Conservation (phyloP, 2,797 vertebrate species). For the Macroramphosus scolopax region DNA sequence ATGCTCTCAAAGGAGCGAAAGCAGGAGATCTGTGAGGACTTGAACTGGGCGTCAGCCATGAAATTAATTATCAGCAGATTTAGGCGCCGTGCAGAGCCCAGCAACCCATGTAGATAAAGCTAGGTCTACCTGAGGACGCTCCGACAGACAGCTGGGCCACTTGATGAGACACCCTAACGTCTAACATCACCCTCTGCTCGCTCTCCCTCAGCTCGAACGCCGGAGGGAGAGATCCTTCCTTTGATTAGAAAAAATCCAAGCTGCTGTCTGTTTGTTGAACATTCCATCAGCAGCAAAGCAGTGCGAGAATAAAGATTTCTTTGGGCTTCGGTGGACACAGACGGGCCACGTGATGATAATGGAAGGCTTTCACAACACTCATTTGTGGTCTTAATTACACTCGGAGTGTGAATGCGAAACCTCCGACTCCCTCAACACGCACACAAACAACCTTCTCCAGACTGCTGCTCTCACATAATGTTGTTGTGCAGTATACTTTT, state of each 20-base stretch:
- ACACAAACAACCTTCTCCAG: neutral
- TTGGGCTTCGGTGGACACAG: slow-evolving; percentile 39
- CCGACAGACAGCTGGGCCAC: too few relatives aligned
- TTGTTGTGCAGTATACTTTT: neutral
- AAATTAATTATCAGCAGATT: slow-evolving; percentile 5
- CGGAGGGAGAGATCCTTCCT: too few relatives aligned
- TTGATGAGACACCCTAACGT: too few relatives aligned
- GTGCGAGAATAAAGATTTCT: slow-evolving; percentile 32
- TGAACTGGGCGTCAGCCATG: neutral
- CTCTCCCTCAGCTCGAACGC: too few relatives aligned
- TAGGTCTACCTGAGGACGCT: too few relatives aligned
- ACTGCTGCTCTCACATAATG: slow-evolving; percentile 2
- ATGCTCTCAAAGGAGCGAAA: slow-evolving; percentile 17
- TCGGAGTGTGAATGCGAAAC: too few relatives aligned
- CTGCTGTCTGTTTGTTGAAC: slow-evolving; percentile 19
- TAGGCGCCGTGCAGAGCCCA: slow-evolving; percentile 29
- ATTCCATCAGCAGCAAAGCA: slow-evolving; percentile 32
- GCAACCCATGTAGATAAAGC: slow-evolving; percentile 26
- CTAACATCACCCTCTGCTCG: too few relatives aligned
- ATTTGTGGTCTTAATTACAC: slow-evolving; percentile 24
- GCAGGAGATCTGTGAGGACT: slow-evolving; percentile 1
- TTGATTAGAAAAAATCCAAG: too few relatives aligned
- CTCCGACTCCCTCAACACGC: too few relatives aligned
- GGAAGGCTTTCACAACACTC: slow-evolving; percentile 24
- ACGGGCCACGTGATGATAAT: slow-evolving; percentile 50